These are phyloP conservation scores for Eupelmus urozonus DNA, from an alignment of 2,888 invertebrate genomes.

Conservation along the genomic window DNA sequence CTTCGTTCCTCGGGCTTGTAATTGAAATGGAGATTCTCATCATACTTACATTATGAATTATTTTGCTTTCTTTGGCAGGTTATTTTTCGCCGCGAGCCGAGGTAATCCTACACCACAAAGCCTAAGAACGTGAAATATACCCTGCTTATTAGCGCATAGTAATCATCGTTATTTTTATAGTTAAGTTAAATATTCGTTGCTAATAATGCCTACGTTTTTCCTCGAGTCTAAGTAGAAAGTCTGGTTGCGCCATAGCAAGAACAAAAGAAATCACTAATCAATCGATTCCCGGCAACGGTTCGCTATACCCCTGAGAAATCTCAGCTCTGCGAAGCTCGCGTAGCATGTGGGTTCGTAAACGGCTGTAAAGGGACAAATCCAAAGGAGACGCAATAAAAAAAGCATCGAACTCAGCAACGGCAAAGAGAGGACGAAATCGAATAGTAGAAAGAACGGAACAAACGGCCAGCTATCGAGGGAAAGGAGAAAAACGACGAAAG, in stretches of 20 bases:
- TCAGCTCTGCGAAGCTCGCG: slow-evolving; percentile 62
- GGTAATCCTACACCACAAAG: background rate
- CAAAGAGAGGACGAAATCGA: slow-evolving; percentile 64
- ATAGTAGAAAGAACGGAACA: slow-evolving; percentile 64
- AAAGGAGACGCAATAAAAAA: slow-evolving; percentile 67
- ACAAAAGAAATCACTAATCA: slow-evolving; percentile 46
- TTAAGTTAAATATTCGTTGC: too few species aligned
- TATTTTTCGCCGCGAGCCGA: slow-evolving; percentile 46
- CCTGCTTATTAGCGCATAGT: too few species aligned
- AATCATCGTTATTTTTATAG: too few species aligned
- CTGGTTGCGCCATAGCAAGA: slow-evolving; percentile 3
- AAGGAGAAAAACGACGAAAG: slow-evolving; percentile 46
- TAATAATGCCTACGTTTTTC: too few species aligned
- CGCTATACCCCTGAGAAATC: slow-evolving; percentile 52
- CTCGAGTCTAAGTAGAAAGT: background rate
- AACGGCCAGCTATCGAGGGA: slow-evolving; percentile 55
- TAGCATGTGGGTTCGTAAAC: slow-evolving; percentile 68
- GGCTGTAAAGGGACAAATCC: slow-evolving; percentile 68
- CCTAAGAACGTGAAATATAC: too few species aligned
- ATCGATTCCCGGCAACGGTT: slow-evolving; percentile 57
- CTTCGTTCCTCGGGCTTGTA: background rate
- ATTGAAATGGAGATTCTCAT: slow-evolving; percentile 59
- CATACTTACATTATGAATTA: slow-evolving; percentile 56
- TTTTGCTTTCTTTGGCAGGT: slow-evolving; percentile 62
- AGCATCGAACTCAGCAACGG: slow-evolving; percentile 61